These are phyloP conservation scores for Carettochelys insculpta DNA, from an alignment of 2,113 vertebrate species.

Conservation along the genomic window DNA sequence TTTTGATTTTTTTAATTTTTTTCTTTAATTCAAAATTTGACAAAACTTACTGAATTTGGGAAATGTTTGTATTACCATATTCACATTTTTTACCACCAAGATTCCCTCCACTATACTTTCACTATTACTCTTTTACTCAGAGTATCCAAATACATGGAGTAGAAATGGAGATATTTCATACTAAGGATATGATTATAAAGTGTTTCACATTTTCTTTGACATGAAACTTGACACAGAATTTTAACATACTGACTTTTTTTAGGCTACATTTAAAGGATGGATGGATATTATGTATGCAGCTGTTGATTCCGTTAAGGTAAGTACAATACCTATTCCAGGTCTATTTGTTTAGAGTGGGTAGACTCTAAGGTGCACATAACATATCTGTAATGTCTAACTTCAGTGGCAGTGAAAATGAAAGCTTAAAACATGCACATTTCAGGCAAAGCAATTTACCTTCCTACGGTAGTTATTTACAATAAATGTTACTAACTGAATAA, in stretches of 20 bases:
- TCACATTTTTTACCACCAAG: background rate
- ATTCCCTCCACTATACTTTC: background rate
- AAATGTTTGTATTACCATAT: background rate
- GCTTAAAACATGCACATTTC: background rate
- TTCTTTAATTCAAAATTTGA: background rate
- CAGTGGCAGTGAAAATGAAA: background rate
- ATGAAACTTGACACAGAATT: constrained; percentile 6
- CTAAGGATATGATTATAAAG: background rate
- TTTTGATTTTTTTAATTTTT: background rate
- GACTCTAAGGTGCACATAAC: background rate
- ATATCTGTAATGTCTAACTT: background rate
- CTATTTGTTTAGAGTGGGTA: background rate
- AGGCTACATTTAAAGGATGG: constrained; percentile 88
- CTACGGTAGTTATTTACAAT: background rate
- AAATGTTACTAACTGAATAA: background rate
- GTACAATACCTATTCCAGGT: constrained; percentile 52
- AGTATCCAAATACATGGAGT: background rate
- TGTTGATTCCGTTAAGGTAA: constrained; percentile 81
- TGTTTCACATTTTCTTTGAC: background rate
- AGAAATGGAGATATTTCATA: background rate
- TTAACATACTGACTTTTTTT: constrained; percentile 56
- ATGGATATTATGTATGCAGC: constrained; percentile 84
- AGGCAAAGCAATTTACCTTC: background rate
- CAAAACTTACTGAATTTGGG: background rate
- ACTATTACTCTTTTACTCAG: background rate